Evolutionary conservation across 2,888 invertebrate species (phyloP), one percentile per base, ranked within the genome.

Genomic region (Pyralis farinalis): DNA sequence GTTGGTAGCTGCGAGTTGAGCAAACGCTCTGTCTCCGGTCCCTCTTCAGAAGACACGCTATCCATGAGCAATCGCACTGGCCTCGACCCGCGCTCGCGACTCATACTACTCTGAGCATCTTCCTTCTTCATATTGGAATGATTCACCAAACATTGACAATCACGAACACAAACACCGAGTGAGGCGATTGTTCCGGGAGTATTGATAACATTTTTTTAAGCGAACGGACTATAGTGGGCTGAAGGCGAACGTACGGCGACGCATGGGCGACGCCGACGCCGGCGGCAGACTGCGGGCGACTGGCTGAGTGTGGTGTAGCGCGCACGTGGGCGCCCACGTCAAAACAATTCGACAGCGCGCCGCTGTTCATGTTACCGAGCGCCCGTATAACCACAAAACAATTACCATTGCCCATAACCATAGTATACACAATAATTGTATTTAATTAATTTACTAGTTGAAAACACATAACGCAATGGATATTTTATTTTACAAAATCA

Each of bases 31-130:
- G 81, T 79, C 66, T 88, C 88, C 44, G 81, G 85, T 40, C 84
- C 83, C 50, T 88, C 86, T 50, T 83, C 83, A 43, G 87, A 87
- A 37, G 87, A 87, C 52, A 84, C 66, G 63, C 86, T 87, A 55
- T 86, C 85, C 49, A 77, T 78, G 46, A 84, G 71, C 48, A 81
- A 55, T 41, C 82, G 75, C 39, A 68, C 53, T 46, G 81, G 59
- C 66, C 78, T 76, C 62, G 75, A 66, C 36, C 63, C 72, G 44
- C 62, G 69, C 47, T 61, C 61, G 34, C 63, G 62, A 61, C 60
- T 63, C 51, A 79, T 62, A 54, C 68, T 74, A 58, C 64, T 62
- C 44, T 70, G 74, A 22, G 76, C 69, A 49, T 74, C 74, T 57
- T 68, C 67, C 53, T 73, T 80, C 63, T 76, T 78, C 86, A 85